Percentiles rank a stretch among this genome's conserved stretches.
Conservation (phyloP, 2,113 vertebrate genomes). For the Notarius quadriscutis region DNA sequence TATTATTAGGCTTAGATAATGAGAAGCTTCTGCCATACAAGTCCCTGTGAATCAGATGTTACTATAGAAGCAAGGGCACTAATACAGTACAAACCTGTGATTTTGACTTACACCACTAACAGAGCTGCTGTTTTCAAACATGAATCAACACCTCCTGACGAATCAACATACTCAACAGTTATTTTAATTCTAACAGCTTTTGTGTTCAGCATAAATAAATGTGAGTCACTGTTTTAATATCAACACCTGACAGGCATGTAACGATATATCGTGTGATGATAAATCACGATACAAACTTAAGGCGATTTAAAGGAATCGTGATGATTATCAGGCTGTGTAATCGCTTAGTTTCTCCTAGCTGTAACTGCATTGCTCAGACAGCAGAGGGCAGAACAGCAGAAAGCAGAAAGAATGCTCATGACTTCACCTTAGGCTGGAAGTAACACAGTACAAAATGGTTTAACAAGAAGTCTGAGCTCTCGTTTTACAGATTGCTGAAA, state of each 20-base stretch:
- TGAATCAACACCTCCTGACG: background rate
- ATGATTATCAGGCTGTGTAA: no score
- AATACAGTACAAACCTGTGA: background rate
- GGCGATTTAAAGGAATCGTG: no score
- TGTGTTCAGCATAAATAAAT: background rate
- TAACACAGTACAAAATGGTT: no score
- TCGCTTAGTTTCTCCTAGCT: no score
- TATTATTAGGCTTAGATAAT: background rate
- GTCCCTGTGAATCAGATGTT: background rate
- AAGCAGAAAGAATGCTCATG: no score
- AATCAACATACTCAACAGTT: background rate
- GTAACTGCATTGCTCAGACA: no score
- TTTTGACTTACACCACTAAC: background rate
- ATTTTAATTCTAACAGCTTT: constrained; percentile 2
- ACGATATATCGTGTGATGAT: no score
- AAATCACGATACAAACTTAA: no score
- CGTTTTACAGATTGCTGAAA: no score
- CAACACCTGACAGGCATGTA: background rate
- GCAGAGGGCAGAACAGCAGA: no score
- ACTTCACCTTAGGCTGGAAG: no score
- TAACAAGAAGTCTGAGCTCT: no score
- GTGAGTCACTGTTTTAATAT: background rate
- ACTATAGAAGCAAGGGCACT: background rate
- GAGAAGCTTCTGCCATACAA: background rate
- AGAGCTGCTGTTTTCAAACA: background rate